Conservation (phyloP, 2,888 invertebrate genomes). For the Perdita meconis region DNA sequence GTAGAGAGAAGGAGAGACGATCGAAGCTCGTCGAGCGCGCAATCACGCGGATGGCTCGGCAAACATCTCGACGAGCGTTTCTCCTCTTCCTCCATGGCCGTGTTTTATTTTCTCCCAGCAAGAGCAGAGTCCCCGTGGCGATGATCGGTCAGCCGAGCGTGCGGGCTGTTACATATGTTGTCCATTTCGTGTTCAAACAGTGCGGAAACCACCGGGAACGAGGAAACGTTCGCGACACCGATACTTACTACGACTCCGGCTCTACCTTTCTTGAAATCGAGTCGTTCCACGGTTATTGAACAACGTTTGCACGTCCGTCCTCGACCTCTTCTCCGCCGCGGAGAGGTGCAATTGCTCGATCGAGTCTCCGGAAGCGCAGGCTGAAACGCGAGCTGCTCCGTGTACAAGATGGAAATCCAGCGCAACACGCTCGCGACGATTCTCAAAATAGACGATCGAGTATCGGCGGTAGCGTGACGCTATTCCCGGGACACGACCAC, state of each 20-base stretch:
- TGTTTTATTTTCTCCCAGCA: slow-evolving; percentile 57
- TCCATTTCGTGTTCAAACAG: slow-evolving; percentile 83
- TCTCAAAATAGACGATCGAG: slow-evolving; percentile 4
- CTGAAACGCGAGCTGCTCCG: background rate
- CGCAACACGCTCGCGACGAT: background rate
- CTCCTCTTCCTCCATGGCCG: slow-evolving; percentile 41
- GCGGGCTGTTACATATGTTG: slow-evolving; percentile 82
- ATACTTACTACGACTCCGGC: slow-evolving; percentile 15
- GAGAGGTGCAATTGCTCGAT: background rate
- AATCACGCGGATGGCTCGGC: slow-evolving; percentile 80
- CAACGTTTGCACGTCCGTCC: background rate
- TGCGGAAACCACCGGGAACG: slow-evolving; percentile 65
- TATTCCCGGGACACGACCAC: background rate
- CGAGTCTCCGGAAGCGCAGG: background rate
- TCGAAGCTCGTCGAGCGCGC: slow-evolving; percentile 77
- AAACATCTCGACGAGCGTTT: slow-evolving; percentile 73
- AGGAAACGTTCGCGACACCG: slow-evolving; percentile 40
- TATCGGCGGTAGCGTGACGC: background rate
- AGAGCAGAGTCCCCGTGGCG: slow-evolving; percentile 59
- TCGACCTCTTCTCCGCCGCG: background rate
- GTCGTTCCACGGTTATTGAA: background rate
- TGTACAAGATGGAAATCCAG: too few species aligned
- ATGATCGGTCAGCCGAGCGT: slow-evolving; percentile 78
- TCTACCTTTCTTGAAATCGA: too few species aligned
- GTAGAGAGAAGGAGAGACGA: slow-evolving; percentile 64